A percentile compares a stretch with the other conserved stretches of the same genome.
Evolutionary conservation across 2,113 vertebrate genomes (phyloP).

Genomic region (Eulemur rufifrons): DNA sequence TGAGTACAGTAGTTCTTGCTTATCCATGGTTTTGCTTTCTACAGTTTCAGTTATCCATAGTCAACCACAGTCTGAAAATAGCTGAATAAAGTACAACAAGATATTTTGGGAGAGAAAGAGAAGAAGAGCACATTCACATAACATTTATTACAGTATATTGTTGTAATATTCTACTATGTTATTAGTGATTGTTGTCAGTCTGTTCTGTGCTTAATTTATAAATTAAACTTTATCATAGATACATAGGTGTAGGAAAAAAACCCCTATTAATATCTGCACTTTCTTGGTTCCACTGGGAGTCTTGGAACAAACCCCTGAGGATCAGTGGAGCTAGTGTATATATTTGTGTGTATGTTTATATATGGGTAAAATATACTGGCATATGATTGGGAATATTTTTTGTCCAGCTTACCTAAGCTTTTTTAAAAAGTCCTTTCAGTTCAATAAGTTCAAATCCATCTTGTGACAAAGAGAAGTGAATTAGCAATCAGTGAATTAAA

Average conservation of each 20-base stretch:
- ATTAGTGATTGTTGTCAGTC: background rate
- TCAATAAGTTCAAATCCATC: conserved; percentile 77
- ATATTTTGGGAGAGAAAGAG: background rate
- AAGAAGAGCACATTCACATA: background rate
- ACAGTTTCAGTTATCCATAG: background rate
- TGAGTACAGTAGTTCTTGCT: background rate
- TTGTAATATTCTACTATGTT: background rate
- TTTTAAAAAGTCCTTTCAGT: conserved; percentile 49
- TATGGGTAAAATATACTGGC: background rate
- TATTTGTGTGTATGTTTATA: conserved; percentile 18
- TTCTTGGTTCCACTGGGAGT: background rate
- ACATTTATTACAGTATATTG: background rate
- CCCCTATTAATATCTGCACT: background rate
- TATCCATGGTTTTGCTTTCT: background rate
- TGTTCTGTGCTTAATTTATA: background rate
- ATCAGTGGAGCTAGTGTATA: background rate
- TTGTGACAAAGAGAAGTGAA: conserved; percentile 66
- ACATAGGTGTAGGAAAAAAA: background rate
- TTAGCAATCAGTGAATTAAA: conserved; percentile 75
- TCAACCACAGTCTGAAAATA: background rate
- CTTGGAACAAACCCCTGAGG: background rate
- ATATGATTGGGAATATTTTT: background rate
- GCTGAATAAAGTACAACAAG: background rate
- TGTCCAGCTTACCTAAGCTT: conserved; percentile 56
- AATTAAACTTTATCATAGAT: background rate